A percentile compares a stretch with the other conserved stretches of the same genome.
Evolutionary conservation across 2,888 invertebrate genomes (phyloP).

Genomic region (Poecilus cupreus): DNA sequence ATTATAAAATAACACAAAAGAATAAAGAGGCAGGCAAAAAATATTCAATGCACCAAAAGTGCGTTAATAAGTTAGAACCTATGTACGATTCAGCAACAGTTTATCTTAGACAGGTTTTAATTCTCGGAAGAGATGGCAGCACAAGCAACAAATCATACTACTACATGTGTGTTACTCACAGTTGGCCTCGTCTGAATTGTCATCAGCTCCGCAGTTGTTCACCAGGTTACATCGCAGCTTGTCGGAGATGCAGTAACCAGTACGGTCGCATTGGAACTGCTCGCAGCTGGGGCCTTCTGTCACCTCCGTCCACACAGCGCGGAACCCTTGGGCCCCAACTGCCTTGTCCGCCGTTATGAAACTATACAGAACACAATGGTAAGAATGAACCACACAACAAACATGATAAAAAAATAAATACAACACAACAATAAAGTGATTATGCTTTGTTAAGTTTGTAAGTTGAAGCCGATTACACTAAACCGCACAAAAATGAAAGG

Average conservation of each 20-base stretch:
- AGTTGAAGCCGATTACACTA: no score
- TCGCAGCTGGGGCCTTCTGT: conserved; percentile 77
- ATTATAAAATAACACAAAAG: no score
- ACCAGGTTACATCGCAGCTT: conserved; percentile 85
- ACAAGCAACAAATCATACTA: neutral
- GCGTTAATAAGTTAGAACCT: no score
- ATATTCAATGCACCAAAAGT: no score
- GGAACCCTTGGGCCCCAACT: conserved; percentile 94
- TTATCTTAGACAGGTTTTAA: no score
- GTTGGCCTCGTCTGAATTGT: conserved; percentile 84
- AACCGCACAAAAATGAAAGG: no score
- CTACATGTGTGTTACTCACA: conserved; percentile 78
- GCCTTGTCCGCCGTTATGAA: conserved; percentile 97
- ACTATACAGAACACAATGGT: conserved; percentile 74
- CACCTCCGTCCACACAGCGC: conserved; percentile 96
- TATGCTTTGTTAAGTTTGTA: no score
- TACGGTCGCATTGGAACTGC: conserved; percentile 83
- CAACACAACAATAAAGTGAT: no score
- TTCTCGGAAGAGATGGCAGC: no score
- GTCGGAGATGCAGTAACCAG: conserved; percentile 86
- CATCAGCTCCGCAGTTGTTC: conserved; percentile 89
- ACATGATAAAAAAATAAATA: neutral
- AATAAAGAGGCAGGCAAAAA: no score
- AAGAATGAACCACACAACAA: conserved; percentile 56
- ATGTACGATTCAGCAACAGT: no score